Conservation (phyloP, 2,888 invertebrate genomes). For the Hoplodrina blanda region DNA sequence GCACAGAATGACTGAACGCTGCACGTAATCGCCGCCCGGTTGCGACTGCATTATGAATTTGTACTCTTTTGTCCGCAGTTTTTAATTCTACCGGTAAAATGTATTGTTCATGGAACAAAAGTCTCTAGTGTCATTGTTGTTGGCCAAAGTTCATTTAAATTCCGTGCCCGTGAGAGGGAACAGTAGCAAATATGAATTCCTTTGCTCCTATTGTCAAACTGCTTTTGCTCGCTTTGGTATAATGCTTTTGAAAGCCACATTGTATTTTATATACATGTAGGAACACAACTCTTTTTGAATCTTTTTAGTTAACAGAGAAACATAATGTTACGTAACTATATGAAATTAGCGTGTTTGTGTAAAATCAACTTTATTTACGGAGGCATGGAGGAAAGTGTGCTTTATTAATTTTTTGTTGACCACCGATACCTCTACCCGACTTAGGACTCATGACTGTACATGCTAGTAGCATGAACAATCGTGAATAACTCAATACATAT, state of each 20-base stretch:
- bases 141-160: slow-evolving; percentile 90
- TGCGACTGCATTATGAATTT: slow-evolving; percentile 88
- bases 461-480: slow-evolving; percentile 20
- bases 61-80: slow-evolving; percentile 88
- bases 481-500: slow-evolving; percentile 39
- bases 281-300: slow-evolving; percentile 59
- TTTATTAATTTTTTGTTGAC: slow-evolving; percentile 30
- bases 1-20: slow-evolving; percentile 42
- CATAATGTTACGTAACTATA: slow-evolving; percentile 38
- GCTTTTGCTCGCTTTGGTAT: slow-evolving; percentile 84
- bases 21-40: slow-evolving; percentile 76
- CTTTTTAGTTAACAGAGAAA: slow-evolving; percentile 49
- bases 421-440: slow-evolving; percentile 16
- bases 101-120: slow-evolving; percentile 90
- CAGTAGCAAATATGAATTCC: slow-evolving; percentile 90
- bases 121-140: slow-evolving; percentile 89
- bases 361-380: slow-evolving; percentile 35
- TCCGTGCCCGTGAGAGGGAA: slow-evolving; percentile 88
- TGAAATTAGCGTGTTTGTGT: slow-evolving; percentile 50
- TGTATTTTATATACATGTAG: slow-evolving; percentile 73
- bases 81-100: slow-evolving; percentile 90
- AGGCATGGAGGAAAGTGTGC: slow-evolving; percentile 25
- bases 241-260: slow-evolving; percentile 83
- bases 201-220: slow-evolving; percentile 88
- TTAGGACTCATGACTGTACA: too few species aligned